phyloP scores from a whole-genome alignment of 2,888 invertebrate species.

The Pecten maximus region DNA sequence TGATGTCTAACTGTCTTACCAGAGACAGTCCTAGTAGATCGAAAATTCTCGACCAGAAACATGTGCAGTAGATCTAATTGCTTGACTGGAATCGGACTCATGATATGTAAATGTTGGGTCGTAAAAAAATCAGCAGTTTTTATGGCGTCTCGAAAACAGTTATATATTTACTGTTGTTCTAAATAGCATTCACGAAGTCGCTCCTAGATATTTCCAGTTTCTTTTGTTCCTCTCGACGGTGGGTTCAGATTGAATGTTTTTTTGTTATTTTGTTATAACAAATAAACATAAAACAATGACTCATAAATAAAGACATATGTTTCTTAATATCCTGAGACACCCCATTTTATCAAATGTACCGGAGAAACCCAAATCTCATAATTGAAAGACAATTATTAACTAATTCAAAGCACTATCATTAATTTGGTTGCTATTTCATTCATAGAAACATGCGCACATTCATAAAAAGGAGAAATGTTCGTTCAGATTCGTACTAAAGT shows the following conservation, averaged over 20 bases:
- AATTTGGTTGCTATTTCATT: neutral
- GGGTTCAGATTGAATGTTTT: neutral
- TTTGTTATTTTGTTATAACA: neutral
- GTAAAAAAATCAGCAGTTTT: too few species aligned
- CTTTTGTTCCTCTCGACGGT: neutral
- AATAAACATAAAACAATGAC: neutral
- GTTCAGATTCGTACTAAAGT: neutral
- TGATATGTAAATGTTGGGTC: too few species aligned
- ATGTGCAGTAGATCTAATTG: too few species aligned
- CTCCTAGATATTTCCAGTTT: too few species aligned
- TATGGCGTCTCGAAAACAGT: too few species aligned
- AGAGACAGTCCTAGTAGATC: too few species aligned
- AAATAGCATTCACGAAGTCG: too few species aligned
- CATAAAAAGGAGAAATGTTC: neutral
- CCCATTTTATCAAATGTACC: neutral
- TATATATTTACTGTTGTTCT: too few species aligned
- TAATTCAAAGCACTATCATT: neutral
- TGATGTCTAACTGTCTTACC: too few species aligned
- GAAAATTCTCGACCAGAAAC: too few species aligned
- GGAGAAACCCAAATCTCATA: neutral
- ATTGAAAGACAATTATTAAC: neutral
- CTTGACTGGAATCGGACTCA: too few species aligned
- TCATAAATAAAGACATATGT: neutral
- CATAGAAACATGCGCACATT: neutral
- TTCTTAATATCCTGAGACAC: neutral